phyloP scores from a whole-genome alignment of 2,113 vertebrate genomes.

The Xenopus borealis region DNA sequence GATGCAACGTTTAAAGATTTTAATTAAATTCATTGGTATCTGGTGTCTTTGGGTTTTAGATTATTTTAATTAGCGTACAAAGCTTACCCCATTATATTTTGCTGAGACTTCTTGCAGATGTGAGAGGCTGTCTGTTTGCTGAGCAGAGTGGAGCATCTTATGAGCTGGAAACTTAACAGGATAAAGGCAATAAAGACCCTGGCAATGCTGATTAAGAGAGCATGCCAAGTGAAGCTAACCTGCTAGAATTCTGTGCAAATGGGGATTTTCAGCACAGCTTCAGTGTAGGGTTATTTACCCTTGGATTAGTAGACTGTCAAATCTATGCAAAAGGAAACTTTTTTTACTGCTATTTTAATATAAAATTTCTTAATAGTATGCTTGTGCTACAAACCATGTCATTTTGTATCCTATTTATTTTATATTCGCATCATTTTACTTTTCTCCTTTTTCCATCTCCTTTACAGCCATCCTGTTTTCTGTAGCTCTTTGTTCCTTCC shows the following conservation, averaged over 20 bases:
- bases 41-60: conserved; percentile 19
- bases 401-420: no score
- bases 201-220: conserved; percentile 6
- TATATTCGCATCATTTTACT: no score
- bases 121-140: conserved; percentile 16
- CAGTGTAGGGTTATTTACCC: no score
- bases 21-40: conserved; percentile 22
- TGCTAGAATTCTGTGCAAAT: background rate
- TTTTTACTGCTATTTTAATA: no score
- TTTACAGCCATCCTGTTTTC: no score
- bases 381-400: no score
- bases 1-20: background rate
- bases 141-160: background rate
- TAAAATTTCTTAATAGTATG: no score
- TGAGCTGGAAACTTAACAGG: conserved; percentile 20
- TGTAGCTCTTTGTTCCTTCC: no score
- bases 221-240: background rate
- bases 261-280: no score
- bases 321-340: no score
- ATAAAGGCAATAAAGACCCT: conserved; percentile 11
- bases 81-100: conserved; percentile 10
- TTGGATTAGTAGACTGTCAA: no score
- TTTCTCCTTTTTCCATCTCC: no score
- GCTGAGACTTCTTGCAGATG: conserved; percentile 1
- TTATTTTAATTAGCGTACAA: conserved; percentile 27